Evolutionary conservation across 2,113 vertebrate genomes (phyloP).

Genomic region (Rhynchomys soricoides): DNA sequence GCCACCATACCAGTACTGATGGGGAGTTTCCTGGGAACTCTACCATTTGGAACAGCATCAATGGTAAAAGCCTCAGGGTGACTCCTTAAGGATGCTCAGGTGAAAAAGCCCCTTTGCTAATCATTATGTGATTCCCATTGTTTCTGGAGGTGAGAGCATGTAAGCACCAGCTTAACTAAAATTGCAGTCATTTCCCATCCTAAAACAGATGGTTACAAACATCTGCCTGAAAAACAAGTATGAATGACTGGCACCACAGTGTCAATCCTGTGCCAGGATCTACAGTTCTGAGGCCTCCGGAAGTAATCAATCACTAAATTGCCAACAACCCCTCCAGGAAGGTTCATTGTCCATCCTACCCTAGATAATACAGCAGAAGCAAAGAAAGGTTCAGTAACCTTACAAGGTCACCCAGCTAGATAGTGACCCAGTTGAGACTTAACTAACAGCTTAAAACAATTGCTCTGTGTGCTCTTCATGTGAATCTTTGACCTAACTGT

Average conservation of each 20-base stretch:
- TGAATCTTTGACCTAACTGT: background rate
- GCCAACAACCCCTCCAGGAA: background rate
- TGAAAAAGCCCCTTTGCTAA: background rate
- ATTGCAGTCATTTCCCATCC: background rate
- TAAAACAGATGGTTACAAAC: slow-evolving; percentile 11
- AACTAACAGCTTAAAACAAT: background rate
- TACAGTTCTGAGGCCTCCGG: background rate
- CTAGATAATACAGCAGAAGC: background rate
- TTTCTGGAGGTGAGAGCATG: background rate
- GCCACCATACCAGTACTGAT: background rate
- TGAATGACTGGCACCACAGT: background rate
- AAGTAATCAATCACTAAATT: background rate
- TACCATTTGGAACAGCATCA: slow-evolving; percentile 29
- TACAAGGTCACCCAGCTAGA: background rate
- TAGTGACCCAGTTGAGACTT: background rate
- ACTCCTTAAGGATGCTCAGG: background rate
- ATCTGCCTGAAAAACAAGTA: background rate
- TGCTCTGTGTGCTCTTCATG: background rate
- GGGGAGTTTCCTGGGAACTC: background rate
- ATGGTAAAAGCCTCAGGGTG: background rate
- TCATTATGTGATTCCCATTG: background rate
- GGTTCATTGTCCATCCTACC: background rate
- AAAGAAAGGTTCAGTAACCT: background rate
- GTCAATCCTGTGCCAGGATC: background rate
- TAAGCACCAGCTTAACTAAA: slow-evolving; percentile 23